Base-by-base conservation (phyloP, 1,140 invertebrate species). In the Pogonognathellus flavescens region DNA sequence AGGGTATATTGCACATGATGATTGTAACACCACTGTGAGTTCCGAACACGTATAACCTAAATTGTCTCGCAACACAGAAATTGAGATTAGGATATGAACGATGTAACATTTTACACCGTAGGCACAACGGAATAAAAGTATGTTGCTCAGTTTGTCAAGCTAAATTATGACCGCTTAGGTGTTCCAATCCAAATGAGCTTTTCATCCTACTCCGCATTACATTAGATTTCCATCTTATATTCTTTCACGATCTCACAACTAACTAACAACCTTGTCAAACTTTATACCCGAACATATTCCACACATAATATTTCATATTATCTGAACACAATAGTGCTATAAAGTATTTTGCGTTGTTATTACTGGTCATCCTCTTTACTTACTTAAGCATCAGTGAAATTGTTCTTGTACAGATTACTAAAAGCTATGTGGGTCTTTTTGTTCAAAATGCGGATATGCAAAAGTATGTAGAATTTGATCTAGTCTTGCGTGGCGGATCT, bases 31-130 rank as follows among this genome's bases (percentile, higher is more conserved):
- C 10, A n/a, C 53, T 50, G n/a, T n/a, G 31, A 76, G 70, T 31
- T 14, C 70, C n/a, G 70, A 31, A n/a, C 70, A 76, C 70, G 70
- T 76, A 76, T 76, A 76, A 76, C 70, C 70, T 31, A 76, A 76
- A 76, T 76, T 76, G 16, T 25, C 70, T n/a, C 16, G n/a, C 41
- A 76, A 31, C 25, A 50, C 41, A 76, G 22, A 76, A 76, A 50
- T 49, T 76, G 70, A 76, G 70, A 50, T n/a, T 25, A 76, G 70
- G 70, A 49, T 50, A 76, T 76, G 49, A 76, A 57, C 53, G 53
- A 57, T 57, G 53, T n/a, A 57, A 41, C 31, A 41, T 41, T 41
- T 41, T 41, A 41, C 31, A 41, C 31, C 31, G 31, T 41, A 41
- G 31, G 31, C 31, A 41, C 6, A 41, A 41, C 31, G 31, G 31